Evolutionary conservation across 2,113 vertebrate species (phyloP), one percentile per base, ranked within the genome.

Genomic region (Bostrychus sinensis): DNA sequence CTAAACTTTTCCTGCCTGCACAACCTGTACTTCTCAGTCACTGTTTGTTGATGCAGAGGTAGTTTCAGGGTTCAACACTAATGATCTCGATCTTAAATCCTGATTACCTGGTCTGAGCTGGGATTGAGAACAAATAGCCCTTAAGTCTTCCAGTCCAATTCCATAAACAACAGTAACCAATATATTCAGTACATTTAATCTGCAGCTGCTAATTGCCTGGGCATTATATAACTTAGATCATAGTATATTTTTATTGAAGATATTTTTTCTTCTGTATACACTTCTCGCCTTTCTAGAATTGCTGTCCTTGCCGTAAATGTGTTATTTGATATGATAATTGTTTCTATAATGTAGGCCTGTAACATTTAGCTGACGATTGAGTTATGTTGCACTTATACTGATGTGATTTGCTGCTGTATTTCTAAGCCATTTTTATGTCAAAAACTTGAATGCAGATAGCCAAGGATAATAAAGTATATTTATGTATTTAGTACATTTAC

Each of bases 41-140:
- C 38, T 58, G 51, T 37, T 61, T 23, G 17, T 19, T 46, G 37
- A 10, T 26, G 12, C 45, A 51, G 43, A 16, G 16, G 45, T 28
- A 22, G 37, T 51, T 28, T 63, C 42, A 32, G 5, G 32, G 26
- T 55, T 64, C 43, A 81, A 62, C 17, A 16, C 34, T 73, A 62
- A 75, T 57, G 50, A 48, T 63, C 26, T 22, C 51, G 70, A 38
- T 57, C 17, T 65, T 43, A 67, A 85, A 70, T 66, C 53, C 68
- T 69, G 75, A 81, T 87, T 81, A 78, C 23, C 56, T 11, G 32
- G 65, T 75, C 73, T 39, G 43, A 82, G 58, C 30, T 34, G 54
- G 39, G 32, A 41, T 54, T 43, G 7, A 3, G 5, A 71, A 42
- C 13, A 69, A 72, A 25, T 25, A 48, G 43, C 43, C 20, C 43